Percentiles rank a stretch among this genome's conserved stretches.
phyloP scores from a whole-genome alignment of 1,140 invertebrate genomes.

The Contarinia nasturtii region DNA sequence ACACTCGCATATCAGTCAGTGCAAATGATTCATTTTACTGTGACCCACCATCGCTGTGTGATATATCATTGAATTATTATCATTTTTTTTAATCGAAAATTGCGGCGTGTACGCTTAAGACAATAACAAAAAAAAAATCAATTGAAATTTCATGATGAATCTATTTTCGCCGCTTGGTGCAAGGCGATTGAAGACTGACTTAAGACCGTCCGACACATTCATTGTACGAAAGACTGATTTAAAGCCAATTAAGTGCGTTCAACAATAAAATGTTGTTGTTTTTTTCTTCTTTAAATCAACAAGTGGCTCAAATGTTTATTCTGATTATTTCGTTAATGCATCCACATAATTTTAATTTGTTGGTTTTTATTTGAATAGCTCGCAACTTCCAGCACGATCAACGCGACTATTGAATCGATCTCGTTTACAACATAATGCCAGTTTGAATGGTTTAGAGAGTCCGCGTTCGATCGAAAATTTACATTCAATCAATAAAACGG shows the following conservation, averaged over 20 bases:
- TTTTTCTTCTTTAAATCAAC: too few species aligned
- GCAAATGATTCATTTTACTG: too few species aligned
- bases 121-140: background rate
- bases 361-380: conserved; percentile 10
- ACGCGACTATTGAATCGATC: conserved; percentile 22
- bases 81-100: too few species aligned
- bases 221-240: background rate
- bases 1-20: too few species aligned
- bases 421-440: conserved; percentile 15
- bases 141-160: background rate
- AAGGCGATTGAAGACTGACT: conserved; percentile 22
- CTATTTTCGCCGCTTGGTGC: conserved; percentile 24
- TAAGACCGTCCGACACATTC: conserved; percentile 4
- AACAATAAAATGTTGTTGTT: background rate
- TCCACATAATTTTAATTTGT: background rate
- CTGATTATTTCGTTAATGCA: background rate
- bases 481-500: conserved; percentile 9
- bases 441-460: conserved; percentile 14
- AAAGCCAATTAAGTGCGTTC: background rate
- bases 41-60: too few species aligned
- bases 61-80: too few species aligned
- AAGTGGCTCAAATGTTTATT: background rate
- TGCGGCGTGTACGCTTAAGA: background rate
- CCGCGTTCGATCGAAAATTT: conserved; percentile 18
- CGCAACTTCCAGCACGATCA: conserved; percentile 20